These are phyloP conservation scores for Caracal caracal DNA, from an alignment of 2,113 vertebrate species.

Conservation along the genomic window DNA sequence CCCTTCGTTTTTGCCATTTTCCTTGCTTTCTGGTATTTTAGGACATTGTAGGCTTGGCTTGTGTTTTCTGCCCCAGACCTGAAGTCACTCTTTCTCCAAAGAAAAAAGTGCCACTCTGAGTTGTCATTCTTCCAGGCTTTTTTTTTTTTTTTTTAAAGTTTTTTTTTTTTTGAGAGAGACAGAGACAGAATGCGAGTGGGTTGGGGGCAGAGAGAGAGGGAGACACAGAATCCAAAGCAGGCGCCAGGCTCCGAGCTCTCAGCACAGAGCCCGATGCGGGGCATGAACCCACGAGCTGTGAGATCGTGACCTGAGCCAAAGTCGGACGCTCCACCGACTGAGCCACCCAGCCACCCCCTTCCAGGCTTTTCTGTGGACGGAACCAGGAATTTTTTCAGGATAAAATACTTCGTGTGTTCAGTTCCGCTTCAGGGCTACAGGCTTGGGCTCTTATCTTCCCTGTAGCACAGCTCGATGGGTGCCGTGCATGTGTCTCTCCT, in stretches of 20 bases:
- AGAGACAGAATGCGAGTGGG: too few relatives aligned
- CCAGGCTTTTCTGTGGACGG: background rate
- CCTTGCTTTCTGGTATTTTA: background rate
- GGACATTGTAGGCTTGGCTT: too few relatives aligned
- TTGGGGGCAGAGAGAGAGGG: too few relatives aligned
- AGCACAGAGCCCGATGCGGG: too few relatives aligned
- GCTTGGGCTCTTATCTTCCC: background rate
- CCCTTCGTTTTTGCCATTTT: rapidly evolving
- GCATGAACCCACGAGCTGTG: rapidly evolving
- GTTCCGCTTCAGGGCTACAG: background rate
- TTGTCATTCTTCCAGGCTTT: background rate
- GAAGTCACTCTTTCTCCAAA: background rate
- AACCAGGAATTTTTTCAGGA: background rate
- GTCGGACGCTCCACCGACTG: rapidly evolving
- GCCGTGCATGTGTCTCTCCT: background rate
- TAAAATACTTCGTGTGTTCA: background rate
- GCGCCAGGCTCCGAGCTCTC: too few relatives aligned
- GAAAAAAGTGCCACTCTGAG: background rate
- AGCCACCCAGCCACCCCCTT: background rate
- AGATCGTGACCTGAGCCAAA: too few relatives aligned
- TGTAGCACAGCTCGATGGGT: background rate
- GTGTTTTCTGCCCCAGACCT: background rate
- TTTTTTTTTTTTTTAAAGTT: background rate
- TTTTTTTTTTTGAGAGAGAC: too few relatives aligned
- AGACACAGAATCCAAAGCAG: too few relatives aligned